These are phyloP conservation scores for Eudemis profundana DNA, from an alignment of 2,888 invertebrate species.

Conservation along the genomic window DNA sequence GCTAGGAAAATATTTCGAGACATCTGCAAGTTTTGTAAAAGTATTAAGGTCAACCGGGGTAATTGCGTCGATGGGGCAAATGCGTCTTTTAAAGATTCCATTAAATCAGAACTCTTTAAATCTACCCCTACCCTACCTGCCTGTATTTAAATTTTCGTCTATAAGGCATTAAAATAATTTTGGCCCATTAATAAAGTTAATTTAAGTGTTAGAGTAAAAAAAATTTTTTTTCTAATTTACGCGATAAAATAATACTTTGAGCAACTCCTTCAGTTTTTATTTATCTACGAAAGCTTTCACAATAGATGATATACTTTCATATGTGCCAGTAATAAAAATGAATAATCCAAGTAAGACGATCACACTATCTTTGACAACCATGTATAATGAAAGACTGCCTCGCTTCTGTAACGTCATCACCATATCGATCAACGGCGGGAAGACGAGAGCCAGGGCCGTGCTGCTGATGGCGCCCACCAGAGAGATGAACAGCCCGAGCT, in stretches of 20 bases:
- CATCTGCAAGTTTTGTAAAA: too few relatives aligned
- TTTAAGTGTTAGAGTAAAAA: too few relatives aligned
- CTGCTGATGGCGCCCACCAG: constrained; percentile 96
- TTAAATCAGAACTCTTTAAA: too few relatives aligned
- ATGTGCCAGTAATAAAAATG: constrained; percentile 91
- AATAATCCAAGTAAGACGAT: constrained; percentile 89
- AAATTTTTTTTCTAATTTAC: background rate
- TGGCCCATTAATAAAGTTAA: too few relatives aligned
- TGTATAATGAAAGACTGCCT: constrained; percentile 73
- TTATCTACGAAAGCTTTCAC: constrained; percentile 70
- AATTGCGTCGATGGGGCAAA: too few relatives aligned
- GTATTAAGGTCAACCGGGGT: too few relatives aligned
- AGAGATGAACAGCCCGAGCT: constrained; percentile 94
- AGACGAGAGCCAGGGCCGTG: constrained; percentile 93
- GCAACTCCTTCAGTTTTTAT: background rate
- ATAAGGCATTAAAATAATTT: too few relatives aligned
- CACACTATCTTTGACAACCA: constrained; percentile 85
- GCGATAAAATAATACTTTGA: background rate
- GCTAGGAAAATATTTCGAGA: too few relatives aligned
- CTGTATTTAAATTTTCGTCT: too few relatives aligned
- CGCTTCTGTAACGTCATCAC: constrained; percentile 87
- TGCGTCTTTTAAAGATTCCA: too few relatives aligned
- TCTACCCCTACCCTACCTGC: too few relatives aligned
- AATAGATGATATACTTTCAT: constrained; percentile 89
- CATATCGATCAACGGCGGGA: constrained; percentile 95